phyloP scores from a whole-genome alignment of 2,888 invertebrate genomes.

The Blastobasis adustella region DNA sequence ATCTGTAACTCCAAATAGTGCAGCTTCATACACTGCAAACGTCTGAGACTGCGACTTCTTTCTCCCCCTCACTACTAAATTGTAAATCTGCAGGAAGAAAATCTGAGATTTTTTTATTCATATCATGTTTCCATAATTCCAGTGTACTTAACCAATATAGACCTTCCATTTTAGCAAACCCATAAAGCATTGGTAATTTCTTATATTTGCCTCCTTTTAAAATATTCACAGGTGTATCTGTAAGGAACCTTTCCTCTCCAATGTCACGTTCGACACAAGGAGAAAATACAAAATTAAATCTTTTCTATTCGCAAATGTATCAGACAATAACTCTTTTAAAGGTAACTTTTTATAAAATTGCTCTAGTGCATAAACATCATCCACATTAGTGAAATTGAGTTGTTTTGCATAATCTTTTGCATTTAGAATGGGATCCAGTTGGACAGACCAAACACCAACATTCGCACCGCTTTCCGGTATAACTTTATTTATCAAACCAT shows the following conservation, averaged over 20 bases:
- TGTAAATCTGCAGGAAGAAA: too few species aligned
- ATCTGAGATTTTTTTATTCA: too few species aligned
- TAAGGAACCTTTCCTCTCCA: conserved; percentile 25
- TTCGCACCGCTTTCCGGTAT: conserved; percentile 39
- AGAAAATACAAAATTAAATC: conserved; percentile 18
- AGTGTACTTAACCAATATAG: conserved; percentile 15
- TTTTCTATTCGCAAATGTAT: conserved; percentile 14
- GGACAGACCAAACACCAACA: conserved; percentile 24
- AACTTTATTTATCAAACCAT: conserved; percentile 34
- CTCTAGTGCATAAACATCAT: conserved; percentile 32
- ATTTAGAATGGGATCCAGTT: conserved; percentile 29
- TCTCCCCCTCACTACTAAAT: conserved; percentile 26
- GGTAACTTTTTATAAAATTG: conserved; percentile 32
- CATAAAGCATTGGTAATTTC: conserved; percentile 36
- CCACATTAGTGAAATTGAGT: conserved; percentile 23
- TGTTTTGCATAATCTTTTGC: conserved; percentile 27
- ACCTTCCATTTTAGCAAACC: conserved; percentile 43
- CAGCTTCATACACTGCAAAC: conserved; percentile 21
- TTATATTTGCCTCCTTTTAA: conserved; percentile 24
- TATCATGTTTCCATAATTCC: conserved; percentile 4
- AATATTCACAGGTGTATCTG: conserved; percentile 30
- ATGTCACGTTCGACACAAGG: conserved; percentile 20
- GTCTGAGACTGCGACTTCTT: too few species aligned
- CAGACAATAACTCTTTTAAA: conserved; percentile 23
- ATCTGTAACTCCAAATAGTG: conserved; percentile 25